Percentiles rank a stretch among this genome's conserved stretches.
These are phyloP conservation scores for Amiota mariae DNA, from an alignment of 2,888 invertebrate genomes.

Conservation along the genomic window DNA sequence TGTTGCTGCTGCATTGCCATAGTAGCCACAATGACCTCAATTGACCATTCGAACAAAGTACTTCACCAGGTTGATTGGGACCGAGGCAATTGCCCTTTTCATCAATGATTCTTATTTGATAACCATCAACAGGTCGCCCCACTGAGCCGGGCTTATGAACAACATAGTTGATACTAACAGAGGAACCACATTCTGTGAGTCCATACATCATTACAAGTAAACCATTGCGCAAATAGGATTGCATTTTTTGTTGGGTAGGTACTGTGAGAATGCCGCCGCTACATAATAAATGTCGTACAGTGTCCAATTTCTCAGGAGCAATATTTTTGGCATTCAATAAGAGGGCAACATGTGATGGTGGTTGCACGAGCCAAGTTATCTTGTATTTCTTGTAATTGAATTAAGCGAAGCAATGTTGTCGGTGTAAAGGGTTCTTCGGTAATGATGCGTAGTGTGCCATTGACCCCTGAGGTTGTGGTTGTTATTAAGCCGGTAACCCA, in stretches of 20 bases:
- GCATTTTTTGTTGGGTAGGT: neutral
- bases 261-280: constrained; percentile 30
- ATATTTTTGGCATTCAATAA: constrained; percentile 33
- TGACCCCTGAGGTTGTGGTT: constrained; percentile 25
- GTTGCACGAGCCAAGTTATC: constrained; percentile 32
- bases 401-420: constrained; percentile 43
- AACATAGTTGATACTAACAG: constrained; percentile 20
- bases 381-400: constrained; percentile 48
- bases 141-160: constrained; percentile 37
- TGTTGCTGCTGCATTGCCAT: constrained; percentile 48
- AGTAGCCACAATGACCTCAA: constrained; percentile 60
- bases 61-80: constrained; percentile 51
- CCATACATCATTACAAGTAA: constrained; percentile 36
- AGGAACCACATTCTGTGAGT: constrained; percentile 40
- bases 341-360: constrained; percentile 47
- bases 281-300: constrained; percentile 12
- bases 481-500: constrained; percentile 44
- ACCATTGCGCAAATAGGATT: constrained; percentile 28
- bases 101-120: constrained; percentile 49
- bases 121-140: constrained; percentile 44
- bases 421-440: constrained; percentile 43
- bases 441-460: constrained; percentile 46
- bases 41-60: constrained; percentile 37
- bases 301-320: constrained; percentile 17
- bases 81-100: constrained; percentile 47